phyloP scores from a whole-genome alignment of 2,888 invertebrate species.

The Drosophila affinis region DNA sequence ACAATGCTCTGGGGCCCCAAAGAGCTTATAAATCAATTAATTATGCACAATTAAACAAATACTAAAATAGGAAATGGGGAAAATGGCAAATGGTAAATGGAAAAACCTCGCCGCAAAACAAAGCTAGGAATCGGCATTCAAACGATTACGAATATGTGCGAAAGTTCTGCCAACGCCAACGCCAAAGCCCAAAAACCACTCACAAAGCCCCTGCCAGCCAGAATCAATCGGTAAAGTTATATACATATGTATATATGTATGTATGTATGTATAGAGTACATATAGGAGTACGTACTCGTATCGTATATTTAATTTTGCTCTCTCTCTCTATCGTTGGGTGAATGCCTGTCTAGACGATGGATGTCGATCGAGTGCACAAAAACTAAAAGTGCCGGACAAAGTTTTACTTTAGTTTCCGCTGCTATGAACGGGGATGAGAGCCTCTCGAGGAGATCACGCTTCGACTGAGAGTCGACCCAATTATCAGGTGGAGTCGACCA shows the following conservation, averaged over 20 bases:
- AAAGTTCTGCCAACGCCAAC: conserved; percentile 1
- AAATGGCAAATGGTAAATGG: conserved; percentile 1
- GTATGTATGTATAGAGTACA: neutral
- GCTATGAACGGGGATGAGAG: neutral
- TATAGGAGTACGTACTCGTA: neutral
- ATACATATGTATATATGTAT: too few species aligned
- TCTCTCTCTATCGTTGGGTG: too few species aligned
- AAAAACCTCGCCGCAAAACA: conserved; percentile 1
- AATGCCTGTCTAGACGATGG: conserved; percentile 27
- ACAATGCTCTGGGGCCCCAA: conserved; percentile 9
- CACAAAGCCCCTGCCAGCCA: neutral
- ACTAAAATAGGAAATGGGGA: conserved; percentile 25
- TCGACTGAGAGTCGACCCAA: conserved; percentile 15
- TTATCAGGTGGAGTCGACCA: neutral
- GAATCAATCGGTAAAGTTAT: neutral
- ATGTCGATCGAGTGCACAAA: conserved; percentile 22
- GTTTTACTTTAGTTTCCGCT: conserved; percentile 8
- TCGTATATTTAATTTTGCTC: neutral
- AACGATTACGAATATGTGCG: neutral
- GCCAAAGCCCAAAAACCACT: neutral
- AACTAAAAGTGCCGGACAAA: conserved; percentile 31
- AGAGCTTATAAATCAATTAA: conserved; percentile 41
- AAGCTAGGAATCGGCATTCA: conserved; percentile 2
- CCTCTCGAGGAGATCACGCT: conserved; percentile 21
- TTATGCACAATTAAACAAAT: conserved; percentile 56